Evolutionary conservation across 2,888 invertebrate genomes (phyloP).

Genomic region (Phania funesta): DNA sequence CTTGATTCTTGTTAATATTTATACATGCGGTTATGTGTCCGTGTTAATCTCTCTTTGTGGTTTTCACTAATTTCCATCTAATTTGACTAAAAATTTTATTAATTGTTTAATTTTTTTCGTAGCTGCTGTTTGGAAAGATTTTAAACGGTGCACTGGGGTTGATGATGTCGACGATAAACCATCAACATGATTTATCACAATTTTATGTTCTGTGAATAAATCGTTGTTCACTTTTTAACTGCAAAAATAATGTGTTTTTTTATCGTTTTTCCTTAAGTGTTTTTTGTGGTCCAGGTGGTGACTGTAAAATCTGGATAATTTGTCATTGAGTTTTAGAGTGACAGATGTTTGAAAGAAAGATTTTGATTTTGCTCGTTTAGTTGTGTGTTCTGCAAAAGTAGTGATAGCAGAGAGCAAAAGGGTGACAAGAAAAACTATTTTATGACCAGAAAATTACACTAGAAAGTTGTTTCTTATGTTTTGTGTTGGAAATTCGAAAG

Average conservation of each 20-base stretch:
- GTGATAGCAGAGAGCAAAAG: background rate
- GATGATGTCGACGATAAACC: conserved; percentile 36
- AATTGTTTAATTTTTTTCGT: conserved; percentile 50
- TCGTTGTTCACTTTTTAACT: conserved; percentile 1
- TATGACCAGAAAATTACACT: conserved; percentile 4
- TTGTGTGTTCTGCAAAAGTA: background rate
- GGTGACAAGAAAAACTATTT: conserved; percentile 2
- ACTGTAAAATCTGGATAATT: conserved; percentile 60
- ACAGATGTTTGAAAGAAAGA: conserved; percentile 50
- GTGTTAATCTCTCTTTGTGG: conserved; percentile 38
- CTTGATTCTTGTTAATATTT: background rate
- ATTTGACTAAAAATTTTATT: conserved; percentile 66
- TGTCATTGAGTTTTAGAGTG: conserved; percentile 60
- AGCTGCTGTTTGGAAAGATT: conserved; percentile 15
- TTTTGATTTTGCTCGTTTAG: conserved; percentile 42
- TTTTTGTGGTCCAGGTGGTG: conserved; percentile 65
- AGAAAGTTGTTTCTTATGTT: background rate
- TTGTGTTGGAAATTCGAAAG: too few species aligned
- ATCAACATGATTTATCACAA: conserved; percentile 62
- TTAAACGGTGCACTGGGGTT: conserved; percentile 4
- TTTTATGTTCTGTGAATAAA: conserved; percentile 14
- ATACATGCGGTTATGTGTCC: background rate
- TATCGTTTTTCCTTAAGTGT: conserved; percentile 47
- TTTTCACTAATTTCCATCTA: conserved; percentile 61
- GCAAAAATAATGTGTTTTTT: background rate